Evolutionary conservation across 1,140 invertebrate genomes (phyloP), one percentile per base, ranked within the genome.

Genomic region (Penaeus vannamei): DNA sequence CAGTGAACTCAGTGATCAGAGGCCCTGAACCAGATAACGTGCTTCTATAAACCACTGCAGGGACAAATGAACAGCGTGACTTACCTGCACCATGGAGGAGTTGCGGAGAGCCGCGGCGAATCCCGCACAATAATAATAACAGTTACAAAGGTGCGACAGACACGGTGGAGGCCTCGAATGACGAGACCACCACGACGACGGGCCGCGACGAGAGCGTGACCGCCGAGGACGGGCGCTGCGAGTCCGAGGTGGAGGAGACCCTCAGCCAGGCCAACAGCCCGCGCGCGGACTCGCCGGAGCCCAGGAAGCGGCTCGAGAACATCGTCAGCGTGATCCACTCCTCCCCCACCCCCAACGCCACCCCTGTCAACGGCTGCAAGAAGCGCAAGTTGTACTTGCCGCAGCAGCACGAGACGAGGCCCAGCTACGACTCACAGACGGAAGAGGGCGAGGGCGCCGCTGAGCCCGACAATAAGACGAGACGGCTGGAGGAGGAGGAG

Each of bases 371-470:
- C 93, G 98, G 97, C 69, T 98, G 97, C 94, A 98, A 98, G 93
- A 99, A 99, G 94, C 95, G 98, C 32, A 99, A 99, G 93, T 94
- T 99, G n/a, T 98, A 98, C 93, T 97, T 98, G 92, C 98, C 98
- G 1, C 97, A 98, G 92, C 98, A 98, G 92, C 97, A 98, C 92
- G 97, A 97, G 77, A 80, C 92, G 2, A 90, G 92, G 36, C 81
- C 77, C 72, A 90, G 84, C 77, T 90, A 84, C 36, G 91, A 90
- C 53, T 90, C 91, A 3, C 84, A 69, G 22, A 76, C 62, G 61
- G 90, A 91, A 72, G 86, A 91, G 46, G 84, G 90, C 91, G 91
- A 91, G 91, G 77, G 96, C 96, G 92, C 95, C 53, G 82, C 85
- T 1, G 90, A 90, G 86, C 90, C 90, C 26, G 90, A 90, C 60